Percentiles rank a stretch among this genome's conserved stretches.
Evolutionary conservation across 2,888 invertebrate species (phyloP).

Genomic region (Ophioninae sp.): DNA sequence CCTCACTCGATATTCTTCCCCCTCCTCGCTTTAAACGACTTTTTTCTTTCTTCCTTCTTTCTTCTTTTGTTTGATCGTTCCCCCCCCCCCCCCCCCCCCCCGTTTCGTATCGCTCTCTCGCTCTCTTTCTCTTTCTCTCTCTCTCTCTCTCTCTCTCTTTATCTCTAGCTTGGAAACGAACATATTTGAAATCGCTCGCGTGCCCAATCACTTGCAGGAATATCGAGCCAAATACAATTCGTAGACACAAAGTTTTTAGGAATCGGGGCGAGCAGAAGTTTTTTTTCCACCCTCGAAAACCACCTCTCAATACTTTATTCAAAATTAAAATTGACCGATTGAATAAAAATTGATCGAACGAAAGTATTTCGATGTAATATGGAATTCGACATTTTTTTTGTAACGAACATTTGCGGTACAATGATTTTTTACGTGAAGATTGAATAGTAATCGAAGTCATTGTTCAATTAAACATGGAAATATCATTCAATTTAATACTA

Average conservation of each 20-base stretch:
- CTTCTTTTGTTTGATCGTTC: too few relatives aligned
- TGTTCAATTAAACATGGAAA: too few relatives aligned
- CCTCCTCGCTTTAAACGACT: too few relatives aligned
- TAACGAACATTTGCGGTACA: background rate
- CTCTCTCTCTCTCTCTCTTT: background rate
- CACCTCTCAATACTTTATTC: background rate
- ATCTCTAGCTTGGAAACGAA: conserved; percentile 18
- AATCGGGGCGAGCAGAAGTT: background rate
- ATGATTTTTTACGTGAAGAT: background rate
- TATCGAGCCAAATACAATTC: background rate
- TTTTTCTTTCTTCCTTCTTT: too few relatives aligned
- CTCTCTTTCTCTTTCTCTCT: background rate
- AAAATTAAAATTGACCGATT: background rate
- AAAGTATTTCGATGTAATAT: background rate
- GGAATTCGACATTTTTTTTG: background rate
- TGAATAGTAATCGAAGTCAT: background rate
- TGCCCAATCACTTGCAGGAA: conserved; percentile 47
- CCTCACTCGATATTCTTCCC: too few relatives aligned
- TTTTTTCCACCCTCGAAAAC: background rate
- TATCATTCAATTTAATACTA: too few relatives aligned
- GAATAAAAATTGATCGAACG: background rate
- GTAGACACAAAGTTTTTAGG: background rate
- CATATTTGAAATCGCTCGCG: conserved; percentile 42
- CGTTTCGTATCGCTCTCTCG: too few relatives aligned
- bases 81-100: too few relatives aligned